Percentiles rank a stretch among this genome's conserved stretches.
Evolutionary conservation across 2,888 invertebrate species (phyloP).

Genomic region (Phyto melanocephala): DNA sequence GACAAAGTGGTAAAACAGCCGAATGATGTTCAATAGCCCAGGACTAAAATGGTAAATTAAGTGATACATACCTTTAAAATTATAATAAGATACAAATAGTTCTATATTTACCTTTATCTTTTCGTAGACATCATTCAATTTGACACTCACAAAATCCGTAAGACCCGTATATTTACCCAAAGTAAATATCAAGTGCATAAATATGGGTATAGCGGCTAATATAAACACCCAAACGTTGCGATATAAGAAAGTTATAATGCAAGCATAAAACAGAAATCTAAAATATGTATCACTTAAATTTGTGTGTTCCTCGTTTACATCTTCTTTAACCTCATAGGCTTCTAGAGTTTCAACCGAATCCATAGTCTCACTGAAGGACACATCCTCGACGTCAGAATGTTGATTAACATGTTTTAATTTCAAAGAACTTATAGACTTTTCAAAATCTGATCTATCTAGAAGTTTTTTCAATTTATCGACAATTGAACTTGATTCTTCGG

Average conservation of each 20-base stretch:
- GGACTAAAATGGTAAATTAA: conserved; percentile 77
- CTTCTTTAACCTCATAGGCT: conserved; percentile 55
- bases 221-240: conserved; percentile 90
- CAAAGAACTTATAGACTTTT: conserved; percentile 73
- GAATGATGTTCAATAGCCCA: conserved; percentile 80
- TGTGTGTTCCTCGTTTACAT: conserved; percentile 73
- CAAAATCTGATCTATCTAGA: conserved; percentile 74
- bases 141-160: conserved; percentile 71
- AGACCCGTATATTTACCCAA: conserved; percentile 74
- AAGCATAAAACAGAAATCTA: conserved; percentile 89
- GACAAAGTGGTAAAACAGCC: conserved; percentile 87
- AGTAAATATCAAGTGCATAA: conserved; percentile 73
- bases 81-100: background rate
- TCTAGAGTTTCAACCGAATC: conserved; percentile 72
- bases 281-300: conserved; percentile 85
- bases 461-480: conserved; percentile 73
- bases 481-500: conserved; percentile 70
- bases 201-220: conserved; percentile 87
- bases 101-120: conserved; percentile 67
- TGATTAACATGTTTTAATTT: conserved; percentile 72
- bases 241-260: conserved; percentile 90
- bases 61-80: background rate
- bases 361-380: conserved; percentile 74
- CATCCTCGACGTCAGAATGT: conserved; percentile 73
- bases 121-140: conserved; percentile 70